Percentiles rank a stretch among this genome's conserved stretches.
Conservation (phyloP, 2,113 vertebrate species). For the Setophaga kirtlandii region DNA sequence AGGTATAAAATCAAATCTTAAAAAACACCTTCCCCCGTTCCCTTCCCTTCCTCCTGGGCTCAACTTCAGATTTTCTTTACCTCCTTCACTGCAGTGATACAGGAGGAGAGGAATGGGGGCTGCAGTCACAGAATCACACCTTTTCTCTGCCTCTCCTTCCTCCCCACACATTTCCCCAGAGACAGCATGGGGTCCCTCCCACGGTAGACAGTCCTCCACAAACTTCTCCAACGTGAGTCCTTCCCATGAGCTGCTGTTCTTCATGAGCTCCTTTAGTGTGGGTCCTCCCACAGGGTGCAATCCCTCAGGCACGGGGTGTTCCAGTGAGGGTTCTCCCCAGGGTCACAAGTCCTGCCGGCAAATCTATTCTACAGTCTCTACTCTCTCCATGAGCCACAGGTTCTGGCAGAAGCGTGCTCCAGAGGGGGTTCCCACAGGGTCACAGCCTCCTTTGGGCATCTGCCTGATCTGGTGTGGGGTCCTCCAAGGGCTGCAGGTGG, state of each 20-base stretch:
- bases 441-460: not conserved
- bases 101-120: not conserved
- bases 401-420: not conserved
- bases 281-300: not conserved
- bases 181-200: not conserved
- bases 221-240: not conserved
- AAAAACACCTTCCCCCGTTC: not conserved
- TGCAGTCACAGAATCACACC: not conserved
- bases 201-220: not conserved
- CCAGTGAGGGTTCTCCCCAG: not conserved
- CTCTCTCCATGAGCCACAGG: not conserved
- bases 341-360: not conserved
- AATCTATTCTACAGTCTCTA: not conserved
- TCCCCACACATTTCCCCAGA: not conserved
- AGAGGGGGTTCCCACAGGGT: too few species aligned
- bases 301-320: not conserved
- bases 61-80: not conserved
- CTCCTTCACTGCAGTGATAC: not conserved
- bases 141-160: not conserved
- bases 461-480: not conserved
- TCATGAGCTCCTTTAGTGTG: not conserved
- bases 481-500: not conserved
- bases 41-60: not conserved
- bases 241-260: not conserved
- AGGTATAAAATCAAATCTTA: not conserved